Percentiles rank a stretch among this genome's conserved stretches.
These are phyloP conservation scores for Drosophila aldrichi DNA, from an alignment of 2,888 invertebrate genomes.

Conservation along the genomic window DNA sequence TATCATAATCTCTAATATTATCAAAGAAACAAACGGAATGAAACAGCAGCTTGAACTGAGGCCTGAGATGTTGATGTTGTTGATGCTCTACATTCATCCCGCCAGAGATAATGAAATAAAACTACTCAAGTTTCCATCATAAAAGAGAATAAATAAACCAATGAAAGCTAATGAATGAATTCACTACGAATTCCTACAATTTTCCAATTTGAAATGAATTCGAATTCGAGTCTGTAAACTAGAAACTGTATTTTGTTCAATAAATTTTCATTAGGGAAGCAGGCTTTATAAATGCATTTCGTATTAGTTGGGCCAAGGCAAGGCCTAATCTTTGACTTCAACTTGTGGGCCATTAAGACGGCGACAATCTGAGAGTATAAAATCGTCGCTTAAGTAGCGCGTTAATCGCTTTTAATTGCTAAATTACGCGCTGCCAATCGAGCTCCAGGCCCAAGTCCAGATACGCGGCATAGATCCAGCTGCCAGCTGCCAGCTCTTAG, in stretches of 20 bases:
- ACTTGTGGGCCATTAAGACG: slow-evolving; percentile 26
- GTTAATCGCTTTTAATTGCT: slow-evolving; percentile 81
- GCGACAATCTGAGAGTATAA: slow-evolving; percentile 25
- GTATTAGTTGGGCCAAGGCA: background rate
- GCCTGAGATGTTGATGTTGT: too few species aligned
- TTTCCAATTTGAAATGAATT: background rate
- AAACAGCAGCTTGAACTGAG: background rate
- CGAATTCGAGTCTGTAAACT: background rate
- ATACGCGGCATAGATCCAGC: background rate
- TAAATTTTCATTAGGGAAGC: slow-evolving; percentile 37
- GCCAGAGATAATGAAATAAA: background rate
- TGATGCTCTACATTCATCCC: background rate
- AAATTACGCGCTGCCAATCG: slow-evolving; percentile 74
- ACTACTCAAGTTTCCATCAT: too few species aligned
- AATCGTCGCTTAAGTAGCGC: slow-evolving; percentile 67
- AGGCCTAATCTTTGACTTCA: slow-evolving; percentile 27
- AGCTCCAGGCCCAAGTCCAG: slow-evolving; percentile 18
- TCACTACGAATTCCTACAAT: background rate
- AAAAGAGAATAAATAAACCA: background rate
- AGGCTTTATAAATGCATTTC: background rate
- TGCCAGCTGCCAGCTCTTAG: slow-evolving; percentile 2
- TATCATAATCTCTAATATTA: too few species aligned
- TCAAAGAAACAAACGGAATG: slow-evolving; percentile 3
- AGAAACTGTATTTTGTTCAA: background rate
- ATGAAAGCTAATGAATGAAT: background rate